phyloP scores from a whole-genome alignment of 2,113 vertebrate genomes.

The Petromus typicus region DNA sequence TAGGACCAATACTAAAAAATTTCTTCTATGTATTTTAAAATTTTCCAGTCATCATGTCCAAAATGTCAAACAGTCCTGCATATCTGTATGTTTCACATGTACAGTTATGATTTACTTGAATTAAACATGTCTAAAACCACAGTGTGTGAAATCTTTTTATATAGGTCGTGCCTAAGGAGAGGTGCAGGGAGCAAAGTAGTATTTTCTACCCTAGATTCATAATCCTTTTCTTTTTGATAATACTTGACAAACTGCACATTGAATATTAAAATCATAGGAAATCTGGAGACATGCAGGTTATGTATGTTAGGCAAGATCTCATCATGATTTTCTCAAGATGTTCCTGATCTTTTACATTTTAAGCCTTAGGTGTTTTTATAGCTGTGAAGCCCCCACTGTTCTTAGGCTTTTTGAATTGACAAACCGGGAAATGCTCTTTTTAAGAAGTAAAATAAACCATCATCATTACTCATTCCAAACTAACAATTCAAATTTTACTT shows the following conservation, averaged over 20 bases:
- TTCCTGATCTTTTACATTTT: neutral
- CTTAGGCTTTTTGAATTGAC: neutral
- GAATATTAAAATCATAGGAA: neutral
- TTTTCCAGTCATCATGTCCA: neutral
- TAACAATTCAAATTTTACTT: slow-evolving; percentile 28
- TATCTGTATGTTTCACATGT: neutral
- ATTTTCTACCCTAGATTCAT: neutral
- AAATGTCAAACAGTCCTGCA: neutral
- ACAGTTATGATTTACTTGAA: neutral
- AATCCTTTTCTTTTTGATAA: neutral
- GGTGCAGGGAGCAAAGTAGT: neutral
- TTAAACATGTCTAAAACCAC: neutral
- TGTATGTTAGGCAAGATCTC: neutral
- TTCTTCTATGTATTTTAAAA: neutral
- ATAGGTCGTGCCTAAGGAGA: neutral
- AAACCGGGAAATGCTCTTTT: neutral
- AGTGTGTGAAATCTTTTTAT: neutral
- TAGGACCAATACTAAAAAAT: neutral
- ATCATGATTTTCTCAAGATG: neutral
- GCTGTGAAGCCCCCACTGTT: neutral
- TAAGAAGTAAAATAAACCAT: neutral
- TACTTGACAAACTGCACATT: neutral
- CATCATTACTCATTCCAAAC: neutral
- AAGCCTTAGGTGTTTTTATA: neutral
- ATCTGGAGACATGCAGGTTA: neutral